Percentiles rank a stretch among this genome's conserved stretches.
phyloP scores from a whole-genome alignment of 2,888 invertebrate species.

The Pristionchus japonicus region DNA sequence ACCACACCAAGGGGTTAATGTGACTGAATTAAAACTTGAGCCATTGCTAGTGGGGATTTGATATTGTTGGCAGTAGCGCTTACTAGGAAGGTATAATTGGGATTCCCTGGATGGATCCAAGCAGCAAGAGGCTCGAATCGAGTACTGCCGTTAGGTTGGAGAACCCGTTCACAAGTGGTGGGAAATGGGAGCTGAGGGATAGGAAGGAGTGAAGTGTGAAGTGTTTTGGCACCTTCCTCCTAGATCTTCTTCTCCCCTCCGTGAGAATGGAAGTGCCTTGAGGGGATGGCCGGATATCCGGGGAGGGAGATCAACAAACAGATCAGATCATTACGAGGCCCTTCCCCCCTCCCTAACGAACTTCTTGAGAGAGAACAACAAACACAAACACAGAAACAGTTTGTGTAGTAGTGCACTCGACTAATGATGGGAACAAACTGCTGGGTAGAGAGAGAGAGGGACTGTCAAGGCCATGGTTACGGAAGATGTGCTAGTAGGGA shows the following conservation, averaged over 20 bases:
- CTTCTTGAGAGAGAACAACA: slow-evolving; percentile 1
- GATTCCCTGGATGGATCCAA: neutral
- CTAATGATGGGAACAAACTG: slow-evolving; percentile 3
- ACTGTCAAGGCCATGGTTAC: neutral
- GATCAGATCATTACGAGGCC: neutral
- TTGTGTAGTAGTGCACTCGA: slow-evolving; percentile 19
- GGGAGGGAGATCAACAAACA: neutral
- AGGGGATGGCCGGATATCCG: neutral
- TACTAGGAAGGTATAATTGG: neutral
- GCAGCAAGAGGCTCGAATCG: neutral
- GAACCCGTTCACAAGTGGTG: slow-evolving; percentile 13
- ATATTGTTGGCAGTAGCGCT: too few relatives aligned
- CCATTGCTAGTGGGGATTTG: too few relatives aligned
- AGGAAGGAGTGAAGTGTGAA: neutral
- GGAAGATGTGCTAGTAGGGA: neutral
- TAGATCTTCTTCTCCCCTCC: neutral
- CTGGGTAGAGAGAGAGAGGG: neutral
- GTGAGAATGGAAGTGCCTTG: neutral
- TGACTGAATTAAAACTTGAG: neutral
- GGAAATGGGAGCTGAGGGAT: neutral
- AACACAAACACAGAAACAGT: slow-evolving; percentile 31
- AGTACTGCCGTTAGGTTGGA: neutral
- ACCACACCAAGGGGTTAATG: neutral
- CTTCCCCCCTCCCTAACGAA: neutral
- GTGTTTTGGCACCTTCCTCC: neutral